A percentile compares a stretch with the other conserved stretches of the same genome.
Evolutionary conservation across 2,113 vertebrate genomes (phyloP).

Genomic region (Melanerpes formicivorus): DNA sequence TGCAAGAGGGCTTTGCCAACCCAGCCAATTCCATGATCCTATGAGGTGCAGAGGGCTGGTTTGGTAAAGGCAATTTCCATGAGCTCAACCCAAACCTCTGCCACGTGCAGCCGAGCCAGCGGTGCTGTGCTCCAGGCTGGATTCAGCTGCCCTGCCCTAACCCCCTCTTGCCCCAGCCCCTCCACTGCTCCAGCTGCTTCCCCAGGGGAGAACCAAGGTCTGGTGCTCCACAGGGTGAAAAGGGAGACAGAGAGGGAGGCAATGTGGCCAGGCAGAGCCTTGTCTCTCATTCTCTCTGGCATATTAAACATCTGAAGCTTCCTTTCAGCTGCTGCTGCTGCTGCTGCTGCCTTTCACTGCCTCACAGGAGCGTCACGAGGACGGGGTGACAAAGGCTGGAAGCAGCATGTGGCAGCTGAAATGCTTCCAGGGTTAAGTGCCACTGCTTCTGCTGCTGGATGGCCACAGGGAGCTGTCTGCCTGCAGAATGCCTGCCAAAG

Average conservation of each 20-base stretch:
- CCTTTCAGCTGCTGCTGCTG: slow-evolving; percentile 17
- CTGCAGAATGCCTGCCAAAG: not conserved
- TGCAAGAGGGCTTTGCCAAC: too few species aligned
- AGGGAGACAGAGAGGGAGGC: not conserved
- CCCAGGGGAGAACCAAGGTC: not conserved
- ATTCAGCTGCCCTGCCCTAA: not conserved
- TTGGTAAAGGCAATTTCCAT: not conserved
- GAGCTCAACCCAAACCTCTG: not conserved
- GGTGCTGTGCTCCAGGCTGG: not conserved
- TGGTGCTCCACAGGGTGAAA: not conserved
- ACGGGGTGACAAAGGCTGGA: slow-evolving; percentile 14
- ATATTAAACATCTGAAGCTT: not conserved
- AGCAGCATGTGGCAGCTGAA: not conserved
- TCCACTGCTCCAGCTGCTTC: not conserved
- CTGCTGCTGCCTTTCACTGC: slow-evolving; percentile 29
- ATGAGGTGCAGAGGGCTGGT: not conserved
- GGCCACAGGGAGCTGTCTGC: not conserved
- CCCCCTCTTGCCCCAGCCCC: not conserved
- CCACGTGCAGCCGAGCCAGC: not conserved
- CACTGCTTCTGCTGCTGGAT: not conserved
- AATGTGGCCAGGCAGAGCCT: not conserved
- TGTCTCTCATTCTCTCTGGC: slow-evolving; percentile 25
- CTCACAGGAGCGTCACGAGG: not conserved
- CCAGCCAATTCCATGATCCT: too few species aligned
- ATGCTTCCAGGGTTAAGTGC: slow-evolving; percentile 27